A percentile compares a stretch with the other conserved stretches of the same genome.
These are phyloP conservation scores for Drosophila leontia DNA, from an alignment of 1,140 invertebrate genomes.

Conservation along the genomic window DNA sequence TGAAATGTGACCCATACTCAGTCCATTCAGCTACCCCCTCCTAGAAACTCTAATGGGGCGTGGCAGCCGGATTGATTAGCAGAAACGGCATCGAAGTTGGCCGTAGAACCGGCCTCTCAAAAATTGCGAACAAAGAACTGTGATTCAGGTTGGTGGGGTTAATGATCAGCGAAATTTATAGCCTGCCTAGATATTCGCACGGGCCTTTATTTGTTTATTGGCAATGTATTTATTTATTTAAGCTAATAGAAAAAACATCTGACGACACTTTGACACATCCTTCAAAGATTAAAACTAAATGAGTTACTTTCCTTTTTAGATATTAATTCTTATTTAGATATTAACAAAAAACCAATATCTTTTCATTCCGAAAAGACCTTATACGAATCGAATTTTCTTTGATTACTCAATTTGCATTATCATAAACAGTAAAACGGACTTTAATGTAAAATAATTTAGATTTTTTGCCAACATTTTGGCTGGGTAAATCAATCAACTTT, in stretches of 20 bases:
- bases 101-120: conserved; percentile 3
- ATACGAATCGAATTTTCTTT: conserved; percentile 1
- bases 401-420: conserved; percentile 21
- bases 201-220: conserved; percentile 14
- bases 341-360: neutral
- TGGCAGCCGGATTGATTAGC: conserved; percentile 25
- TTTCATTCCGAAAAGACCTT: neutral
- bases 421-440: conserved; percentile 6
- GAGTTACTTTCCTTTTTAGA: neutral
- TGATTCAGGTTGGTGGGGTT: conserved; percentile 34
- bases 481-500: conserved; percentile 47
- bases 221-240: conserved; percentile 8
- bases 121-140: conserved; percentile 35
- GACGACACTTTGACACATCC: neutral
- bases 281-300: neutral
- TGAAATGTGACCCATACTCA: conserved; percentile 47
- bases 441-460: conserved; percentile 18
- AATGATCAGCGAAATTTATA: conserved; percentile 39
- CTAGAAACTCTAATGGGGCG: conserved; percentile 16
- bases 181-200: conserved; percentile 8
- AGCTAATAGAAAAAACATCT: conserved; percentile 8
- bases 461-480: conserved; percentile 4
- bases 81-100: neutral
- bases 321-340: neutral
- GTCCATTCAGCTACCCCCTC: no score